Conservation (phyloP, 2,113 vertebrate species). For the Periophthalmodon schlosseri region DNA sequence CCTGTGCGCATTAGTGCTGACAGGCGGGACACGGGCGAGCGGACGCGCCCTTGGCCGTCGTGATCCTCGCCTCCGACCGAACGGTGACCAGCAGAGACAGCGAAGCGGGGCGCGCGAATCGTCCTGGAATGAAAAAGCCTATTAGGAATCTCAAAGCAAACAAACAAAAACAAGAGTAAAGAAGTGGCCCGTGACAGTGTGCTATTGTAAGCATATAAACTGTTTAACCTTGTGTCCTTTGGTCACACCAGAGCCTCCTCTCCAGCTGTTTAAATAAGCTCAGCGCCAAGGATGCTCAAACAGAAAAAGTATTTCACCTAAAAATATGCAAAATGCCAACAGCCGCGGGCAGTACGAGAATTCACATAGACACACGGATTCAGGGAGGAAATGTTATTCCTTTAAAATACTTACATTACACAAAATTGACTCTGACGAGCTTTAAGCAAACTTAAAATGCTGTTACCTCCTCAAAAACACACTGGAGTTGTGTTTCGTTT, state of each 20-base stretch:
- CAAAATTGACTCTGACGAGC: too few relatives aligned
- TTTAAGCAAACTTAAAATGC: too few relatives aligned
- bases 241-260: constrained; percentile 48
- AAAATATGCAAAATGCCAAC: constrained; percentile 38
- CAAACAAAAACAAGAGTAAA: constrained; percentile 51
- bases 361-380: constrained; percentile 32
- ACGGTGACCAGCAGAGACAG: constrained; percentile 40
- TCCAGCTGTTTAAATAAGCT: constrained; percentile 73
- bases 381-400: constrained; percentile 26
- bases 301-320: constrained; percentile 69
- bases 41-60: constrained; percentile 74
- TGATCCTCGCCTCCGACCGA: constrained; percentile 52
- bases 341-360: constrained; percentile 29
- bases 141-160: constrained; percentile 59
- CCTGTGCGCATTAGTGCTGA: constrained; percentile 81
- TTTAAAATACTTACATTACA: background rate
- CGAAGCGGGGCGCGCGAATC: constrained; percentile 34
- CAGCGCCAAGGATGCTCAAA: constrained; percentile 56
- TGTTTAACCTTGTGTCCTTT: constrained; percentile 76
- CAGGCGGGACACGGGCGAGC: constrained; percentile 62
- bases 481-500: too few relatives aligned
- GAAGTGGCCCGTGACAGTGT: constrained; percentile 36
- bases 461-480: too few relatives aligned
- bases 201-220: constrained; percentile 66
- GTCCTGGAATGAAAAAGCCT: constrained; percentile 34